A percentile compares a stretch with the other conserved stretches of the same genome.
Conservation (phyloP, 2,888 invertebrate genomes). For the Anorthoa munda region DNA sequence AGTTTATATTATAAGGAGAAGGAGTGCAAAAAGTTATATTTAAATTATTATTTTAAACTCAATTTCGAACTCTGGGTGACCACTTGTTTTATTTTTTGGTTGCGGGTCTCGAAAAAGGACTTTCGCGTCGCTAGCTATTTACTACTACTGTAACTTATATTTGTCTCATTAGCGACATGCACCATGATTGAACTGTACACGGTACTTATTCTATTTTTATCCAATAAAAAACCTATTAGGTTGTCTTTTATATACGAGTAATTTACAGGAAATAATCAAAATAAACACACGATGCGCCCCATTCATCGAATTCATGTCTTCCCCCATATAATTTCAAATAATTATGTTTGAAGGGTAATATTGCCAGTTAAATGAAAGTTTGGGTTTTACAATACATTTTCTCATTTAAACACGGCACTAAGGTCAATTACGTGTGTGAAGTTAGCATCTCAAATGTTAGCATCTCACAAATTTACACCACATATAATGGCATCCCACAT, state of each 20-base stretch:
- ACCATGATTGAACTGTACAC: slow-evolving; percentile 18
- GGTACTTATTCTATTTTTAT: slow-evolving; percentile 33
- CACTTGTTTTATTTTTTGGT: background rate
- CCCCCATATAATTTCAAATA: background rate
- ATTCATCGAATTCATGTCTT: background rate
- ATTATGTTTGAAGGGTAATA: background rate
- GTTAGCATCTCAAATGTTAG: too few species aligned
- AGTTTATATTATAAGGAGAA: too few species aligned
- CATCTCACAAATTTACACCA: too few species aligned
- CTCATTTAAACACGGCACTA: background rate
- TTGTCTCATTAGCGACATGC: slow-evolving; percentile 16
- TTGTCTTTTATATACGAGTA: background rate
- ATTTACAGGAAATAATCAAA: slow-evolving; percentile 1
- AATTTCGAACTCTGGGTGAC: too few species aligned
- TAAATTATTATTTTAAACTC: too few species aligned
- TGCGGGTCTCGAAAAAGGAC: background rate
- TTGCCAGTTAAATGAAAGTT: background rate
- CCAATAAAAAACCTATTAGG: slow-evolving; percentile 22
- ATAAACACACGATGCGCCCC: background rate
- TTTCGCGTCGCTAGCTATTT: background rate
- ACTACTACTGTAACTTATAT: too few species aligned
- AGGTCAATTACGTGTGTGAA: too few species aligned
- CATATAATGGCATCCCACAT: too few species aligned
- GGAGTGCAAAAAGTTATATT: too few species aligned
- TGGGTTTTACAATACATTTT: background rate